Evolutionary conservation across 2,797 vertebrate genomes (phyloP).

Genomic region (Telmatherina bonti): DNA sequence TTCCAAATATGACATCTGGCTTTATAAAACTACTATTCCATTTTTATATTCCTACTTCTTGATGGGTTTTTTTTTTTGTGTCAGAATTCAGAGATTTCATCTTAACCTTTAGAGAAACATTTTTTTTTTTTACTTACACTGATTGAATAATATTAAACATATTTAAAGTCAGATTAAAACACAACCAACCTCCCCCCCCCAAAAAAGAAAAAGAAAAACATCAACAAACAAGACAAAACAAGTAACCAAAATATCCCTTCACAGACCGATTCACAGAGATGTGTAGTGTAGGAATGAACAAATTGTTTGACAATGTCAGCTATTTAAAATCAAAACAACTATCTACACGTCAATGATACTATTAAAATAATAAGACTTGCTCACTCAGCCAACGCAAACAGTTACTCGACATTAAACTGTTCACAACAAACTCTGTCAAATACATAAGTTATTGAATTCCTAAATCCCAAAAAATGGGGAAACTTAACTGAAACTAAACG

Average conservation of each 20-base stretch:
- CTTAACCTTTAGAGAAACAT: conserved; percentile 24
- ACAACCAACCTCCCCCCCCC: too few relatives aligned
- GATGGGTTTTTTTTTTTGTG: conserved; percentile 26
- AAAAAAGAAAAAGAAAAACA: conserved; percentile 7
- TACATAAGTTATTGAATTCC: conserved; percentile 59
- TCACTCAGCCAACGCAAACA: conserved; percentile 43
- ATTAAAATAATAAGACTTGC: conserved; percentile 26
- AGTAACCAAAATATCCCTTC: conserved; percentile 48
- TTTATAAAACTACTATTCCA: conserved; percentile 10
- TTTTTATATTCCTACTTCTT: conserved; percentile 34
- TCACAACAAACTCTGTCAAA: conserved; percentile 41
- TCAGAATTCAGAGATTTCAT: conserved; percentile 67
- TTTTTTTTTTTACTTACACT: conserved; percentile 32
- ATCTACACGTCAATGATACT: conserved; percentile 32
- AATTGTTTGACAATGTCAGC: conserved; percentile 56
- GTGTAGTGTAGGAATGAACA: conserved; percentile 62
- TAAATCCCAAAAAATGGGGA: conserved; percentile 43
- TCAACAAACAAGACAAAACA: not conserved
- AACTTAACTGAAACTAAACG: conserved; percentile 41
- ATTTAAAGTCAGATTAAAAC: conserved; percentile 37
- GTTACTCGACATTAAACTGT: conserved; percentile 50
- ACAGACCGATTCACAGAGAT: conserved; percentile 51
- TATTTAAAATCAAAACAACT: conserved; percentile 43
- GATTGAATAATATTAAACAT: conserved; percentile 35
- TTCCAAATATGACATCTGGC: conserved; percentile 17